These are phyloP conservation scores for Cassiopea xamachana DNA, from an alignment of 30 jellyfish, hydroid and myxozoan genomes.

Conservation along the genomic window DNA sequence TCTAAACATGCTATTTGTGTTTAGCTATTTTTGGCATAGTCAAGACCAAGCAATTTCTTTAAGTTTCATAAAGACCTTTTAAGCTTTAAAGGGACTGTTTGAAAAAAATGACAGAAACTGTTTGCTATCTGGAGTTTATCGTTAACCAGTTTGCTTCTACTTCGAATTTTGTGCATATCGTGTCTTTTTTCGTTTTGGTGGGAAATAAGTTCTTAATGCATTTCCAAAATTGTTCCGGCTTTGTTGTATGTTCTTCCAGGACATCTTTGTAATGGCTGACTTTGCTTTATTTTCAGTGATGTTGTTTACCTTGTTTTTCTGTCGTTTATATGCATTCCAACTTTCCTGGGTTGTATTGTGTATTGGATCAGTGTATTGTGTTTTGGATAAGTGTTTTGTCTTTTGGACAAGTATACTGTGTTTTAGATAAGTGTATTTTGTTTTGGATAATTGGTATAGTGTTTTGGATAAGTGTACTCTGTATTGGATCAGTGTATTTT, in stretches of 20 bases:
- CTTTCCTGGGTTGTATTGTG: no score
- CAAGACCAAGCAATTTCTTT: neutral
- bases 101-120: neutral
- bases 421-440: no score
- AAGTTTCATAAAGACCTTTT: neutral
- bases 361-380: no score
- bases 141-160: neutral
- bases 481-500: no score
- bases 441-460: no score
- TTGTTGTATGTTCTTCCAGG: neutral
- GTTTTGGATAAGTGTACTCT: no score
- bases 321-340: no score
- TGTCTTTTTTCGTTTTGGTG: neutral
- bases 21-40: neutral
- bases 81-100: neutral
- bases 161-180: neutral
- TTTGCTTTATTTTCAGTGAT: no score
- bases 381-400: no score
- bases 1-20: neutral
- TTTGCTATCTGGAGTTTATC: neutral
- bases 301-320: no score
- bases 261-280: neutral
- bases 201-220: neutral
- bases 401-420: no score
- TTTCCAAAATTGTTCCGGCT: neutral